Evolutionary conservation across 2,797 vertebrate genomes (phyloP), one percentile per base, ranked within the genome.

Genomic region (Valencia hispanica): DNA sequence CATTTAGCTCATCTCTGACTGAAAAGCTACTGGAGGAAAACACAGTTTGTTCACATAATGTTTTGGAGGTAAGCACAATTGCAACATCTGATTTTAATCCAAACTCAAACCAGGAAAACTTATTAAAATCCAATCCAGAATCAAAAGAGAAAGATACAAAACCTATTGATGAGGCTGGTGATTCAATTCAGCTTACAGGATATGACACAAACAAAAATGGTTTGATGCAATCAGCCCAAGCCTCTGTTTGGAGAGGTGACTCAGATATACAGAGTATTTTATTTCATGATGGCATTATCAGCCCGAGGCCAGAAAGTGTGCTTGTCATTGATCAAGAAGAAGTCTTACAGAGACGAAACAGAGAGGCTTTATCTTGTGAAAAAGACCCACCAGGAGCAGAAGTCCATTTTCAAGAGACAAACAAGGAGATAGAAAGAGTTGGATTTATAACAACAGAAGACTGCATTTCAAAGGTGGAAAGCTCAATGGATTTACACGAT

Each of bases 171-270:
- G 65, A 79, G 4, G 14, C 66, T 27, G 39, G 77, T 5, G 47
- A 74, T 79, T 50, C 69, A 20, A 45, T 32, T 51, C 36, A 30
- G 8, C 22, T 73, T 39, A 77, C 63, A 86, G 59, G 66, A 75
- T 4, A 47, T 81, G 72, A 80, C 61, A 61, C 30, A 59, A 34
- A 76, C 65, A 61, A 84, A 80, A 73, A 15, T 4, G 65, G 82
- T 3, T 45, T 65, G 34, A 81, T 70, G 17, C 69, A 80, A 77
- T 83, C 86, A 66, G 25, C 70, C 41, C 72, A 85, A 36, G 72
- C 30, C 53, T 77, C 79, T 50, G 63, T 63, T 69, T 68, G 18
- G n/a, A 76, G 63, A 68, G 66, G 68, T 73, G 66, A 63, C 65
- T 77, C 80, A 65, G 71, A 76, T 69, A 55, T 48, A 39, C 68